Evolutionary conservation across 2,888 invertebrate species (phyloP).

Genomic region (Raillietiella orientalis): DNA sequence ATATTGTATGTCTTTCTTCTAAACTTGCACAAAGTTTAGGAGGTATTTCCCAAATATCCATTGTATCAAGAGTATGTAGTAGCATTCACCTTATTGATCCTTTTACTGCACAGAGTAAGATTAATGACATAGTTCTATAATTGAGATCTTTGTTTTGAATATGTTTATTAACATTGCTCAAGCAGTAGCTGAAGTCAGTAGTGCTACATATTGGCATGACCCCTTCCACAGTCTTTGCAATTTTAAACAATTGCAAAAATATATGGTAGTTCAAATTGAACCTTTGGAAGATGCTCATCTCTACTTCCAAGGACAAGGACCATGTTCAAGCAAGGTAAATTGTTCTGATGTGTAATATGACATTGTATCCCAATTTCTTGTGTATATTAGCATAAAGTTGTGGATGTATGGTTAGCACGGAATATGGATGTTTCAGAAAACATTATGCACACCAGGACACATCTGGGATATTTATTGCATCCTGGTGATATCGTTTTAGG

Average conservation of each 20-base stretch:
- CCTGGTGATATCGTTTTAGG: conserved; percentile 78
- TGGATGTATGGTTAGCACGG: conserved; percentile 2
- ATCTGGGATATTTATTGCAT: conserved; percentile 69
- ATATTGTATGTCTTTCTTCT: conserved; percentile 57
- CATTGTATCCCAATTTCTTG: too few species aligned
- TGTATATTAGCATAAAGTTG: conserved; percentile 2
- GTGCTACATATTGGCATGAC: conserved; percentile 46
- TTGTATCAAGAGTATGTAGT: conserved; percentile 62
- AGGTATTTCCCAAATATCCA: conserved; percentile 52
- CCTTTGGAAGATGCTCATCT: conserved; percentile 35
- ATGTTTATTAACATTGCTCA: background rate
- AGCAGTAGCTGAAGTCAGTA: conserved; percentile 46
- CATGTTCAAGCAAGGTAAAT: conserved; percentile 35
- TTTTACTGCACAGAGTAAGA: conserved; percentile 37
- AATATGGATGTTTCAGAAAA: conserved; percentile 4
- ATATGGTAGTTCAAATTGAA: conserved; percentile 79
- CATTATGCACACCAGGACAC: conserved; percentile 67
- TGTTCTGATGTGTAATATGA: background rate
- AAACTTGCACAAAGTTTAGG: conserved; percentile 57
- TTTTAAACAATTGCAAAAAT: conserved; percentile 66
- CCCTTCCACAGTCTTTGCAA: conserved; percentile 63
- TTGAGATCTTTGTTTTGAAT: conserved; percentile 2
- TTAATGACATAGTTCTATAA: too few species aligned
- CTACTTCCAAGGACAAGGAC: conserved; percentile 55
- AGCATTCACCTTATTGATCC: conserved; percentile 80